Percentiles rank a stretch among this genome's conserved stretches.
phyloP scores from a whole-genome alignment of 2,888 invertebrate genomes.

The Scelioninae gen. 1 region DNA sequence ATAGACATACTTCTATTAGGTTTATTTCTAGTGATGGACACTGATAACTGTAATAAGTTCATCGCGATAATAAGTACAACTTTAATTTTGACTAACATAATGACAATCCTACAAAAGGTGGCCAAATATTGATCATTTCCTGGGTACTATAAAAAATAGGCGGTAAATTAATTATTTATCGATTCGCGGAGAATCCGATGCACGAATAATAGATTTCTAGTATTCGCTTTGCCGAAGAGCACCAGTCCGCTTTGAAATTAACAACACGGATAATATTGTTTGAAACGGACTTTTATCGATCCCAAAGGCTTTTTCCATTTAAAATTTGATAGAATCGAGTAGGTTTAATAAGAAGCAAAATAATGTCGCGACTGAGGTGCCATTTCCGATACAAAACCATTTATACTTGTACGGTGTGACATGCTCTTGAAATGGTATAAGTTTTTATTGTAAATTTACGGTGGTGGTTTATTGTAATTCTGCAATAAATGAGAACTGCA shows the following conservation, averaged over 20 bases:
- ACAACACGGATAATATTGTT: slow-evolving; percentile 52
- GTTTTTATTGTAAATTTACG: slow-evolving; percentile 5
- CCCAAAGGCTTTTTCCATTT: slow-evolving; percentile 33
- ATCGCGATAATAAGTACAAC: no score
- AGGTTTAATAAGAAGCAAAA: slow-evolving; percentile 56
- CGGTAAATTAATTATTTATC: slow-evolving; percentile 27
- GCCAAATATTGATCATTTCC: background rate
- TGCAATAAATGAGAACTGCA: no score
- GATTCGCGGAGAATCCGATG: slow-evolving; percentile 4
- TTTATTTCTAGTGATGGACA: no score
- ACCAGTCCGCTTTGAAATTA: slow-evolving; percentile 30
- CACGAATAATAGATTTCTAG: slow-evolving; percentile 21
- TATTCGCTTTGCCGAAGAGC: slow-evolving; percentile 33
- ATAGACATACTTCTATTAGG: no score
- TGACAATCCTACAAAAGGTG: no score
- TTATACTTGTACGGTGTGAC: slow-evolving; percentile 32
- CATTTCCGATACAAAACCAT: slow-evolving; percentile 36
- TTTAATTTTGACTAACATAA: no score
- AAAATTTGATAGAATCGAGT: slow-evolving; percentile 58
- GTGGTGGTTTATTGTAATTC: no score
- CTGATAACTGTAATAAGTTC: no score
- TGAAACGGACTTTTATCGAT: slow-evolving; percentile 47
- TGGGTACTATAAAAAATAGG: background rate
- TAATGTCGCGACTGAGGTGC: slow-evolving; percentile 40
- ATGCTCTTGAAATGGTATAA: slow-evolving; percentile 5